Evolutionary conservation across 2,113 vertebrate species (phyloP).

Genomic region (Tringa solitaria): DNA sequence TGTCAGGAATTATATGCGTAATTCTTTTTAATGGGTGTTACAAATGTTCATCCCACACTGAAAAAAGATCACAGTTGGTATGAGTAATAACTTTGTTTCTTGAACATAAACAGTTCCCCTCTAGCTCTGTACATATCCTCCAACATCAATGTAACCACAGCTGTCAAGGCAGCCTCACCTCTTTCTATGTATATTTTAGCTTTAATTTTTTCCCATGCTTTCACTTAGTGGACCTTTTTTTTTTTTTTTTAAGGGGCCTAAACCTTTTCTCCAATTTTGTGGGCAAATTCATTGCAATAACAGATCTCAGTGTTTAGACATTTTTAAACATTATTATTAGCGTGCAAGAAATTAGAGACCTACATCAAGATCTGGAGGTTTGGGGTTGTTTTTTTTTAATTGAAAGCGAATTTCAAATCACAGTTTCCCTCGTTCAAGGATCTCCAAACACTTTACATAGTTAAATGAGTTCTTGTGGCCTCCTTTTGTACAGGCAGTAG

Average conservation of each 20-base stretch:
- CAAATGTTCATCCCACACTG: slow-evolving; percentile 63
- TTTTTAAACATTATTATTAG: slow-evolving; percentile 35
- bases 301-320: slow-evolving; percentile 8
- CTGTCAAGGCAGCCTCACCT: slow-evolving; percentile 59
- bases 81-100: slow-evolving; percentile 56
- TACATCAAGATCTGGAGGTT: slow-evolving; percentile 43
- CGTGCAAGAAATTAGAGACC: slow-evolving; percentile 42
- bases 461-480: neutral
- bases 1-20: slow-evolving; percentile 35
- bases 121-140: slow-evolving; percentile 36
- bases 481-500: neutral
- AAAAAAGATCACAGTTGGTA: slow-evolving; percentile 57
- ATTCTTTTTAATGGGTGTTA: slow-evolving; percentile 50
- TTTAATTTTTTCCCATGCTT: slow-evolving; percentile 66
- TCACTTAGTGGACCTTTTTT: neutral
- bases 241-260: neutral
- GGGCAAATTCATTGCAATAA: slow-evolving; percentile 47
- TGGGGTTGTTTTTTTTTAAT: neutral
- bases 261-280: slow-evolving; percentile 48
- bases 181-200: slow-evolving; percentile 54
- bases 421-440: neutral
- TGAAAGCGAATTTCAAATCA: neutral
- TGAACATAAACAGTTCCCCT: slow-evolving; percentile 53
- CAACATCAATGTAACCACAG: slow-evolving; percentile 68
- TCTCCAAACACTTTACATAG: neutral